These are phyloP conservation scores for Pristionchus entomophagus DNA, from an alignment of 2,888 invertebrate species.

Conservation along the genomic window DNA sequence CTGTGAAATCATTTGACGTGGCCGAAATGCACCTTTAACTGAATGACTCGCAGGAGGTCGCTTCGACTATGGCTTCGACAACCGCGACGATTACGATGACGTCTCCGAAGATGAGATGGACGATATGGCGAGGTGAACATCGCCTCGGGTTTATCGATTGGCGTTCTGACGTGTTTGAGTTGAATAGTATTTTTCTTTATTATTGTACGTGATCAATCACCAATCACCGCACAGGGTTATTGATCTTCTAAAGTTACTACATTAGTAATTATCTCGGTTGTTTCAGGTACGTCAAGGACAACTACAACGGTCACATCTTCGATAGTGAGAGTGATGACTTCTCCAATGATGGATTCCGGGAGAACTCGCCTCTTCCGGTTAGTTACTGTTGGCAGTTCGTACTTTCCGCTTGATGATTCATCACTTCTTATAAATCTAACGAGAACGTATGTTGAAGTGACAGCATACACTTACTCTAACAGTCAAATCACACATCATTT, in stretches of 20 bases:
- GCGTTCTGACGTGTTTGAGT: too few relatives aligned
- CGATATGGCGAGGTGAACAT: slow-evolving; percentile 22
- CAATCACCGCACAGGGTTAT: too few relatives aligned
- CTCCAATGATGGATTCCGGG: slow-evolving; percentile 35
- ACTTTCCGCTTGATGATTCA: too few relatives aligned
- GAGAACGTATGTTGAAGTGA: too few relatives aligned
- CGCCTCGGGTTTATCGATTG: too few relatives aligned
- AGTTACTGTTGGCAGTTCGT: too few relatives aligned
- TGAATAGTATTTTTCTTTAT: background rate
- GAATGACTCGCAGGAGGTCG: slow-evolving; percentile 51
- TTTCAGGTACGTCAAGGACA: slow-evolving; percentile 37
- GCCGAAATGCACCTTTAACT: too few relatives aligned
- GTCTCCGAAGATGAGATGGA: slow-evolving; percentile 50
- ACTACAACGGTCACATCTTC: slow-evolving; percentile 9
- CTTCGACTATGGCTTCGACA: slow-evolving; percentile 52
- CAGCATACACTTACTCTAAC: too few relatives aligned
- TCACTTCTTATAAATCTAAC: too few relatives aligned
- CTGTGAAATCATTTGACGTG: too few relatives aligned
- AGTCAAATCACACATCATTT: too few relatives aligned
- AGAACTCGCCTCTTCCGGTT: slow-evolving; percentile 29
- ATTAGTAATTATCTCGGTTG: background rate
- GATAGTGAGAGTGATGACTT: slow-evolving; percentile 42
- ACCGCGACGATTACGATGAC: slow-evolving; percentile 49
- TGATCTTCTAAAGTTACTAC: too few relatives aligned
- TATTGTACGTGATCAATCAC: background rate